Base-by-base conservation (phyloP, 2,113 vertebrate species). In the Polyodon spathula region DNA sequence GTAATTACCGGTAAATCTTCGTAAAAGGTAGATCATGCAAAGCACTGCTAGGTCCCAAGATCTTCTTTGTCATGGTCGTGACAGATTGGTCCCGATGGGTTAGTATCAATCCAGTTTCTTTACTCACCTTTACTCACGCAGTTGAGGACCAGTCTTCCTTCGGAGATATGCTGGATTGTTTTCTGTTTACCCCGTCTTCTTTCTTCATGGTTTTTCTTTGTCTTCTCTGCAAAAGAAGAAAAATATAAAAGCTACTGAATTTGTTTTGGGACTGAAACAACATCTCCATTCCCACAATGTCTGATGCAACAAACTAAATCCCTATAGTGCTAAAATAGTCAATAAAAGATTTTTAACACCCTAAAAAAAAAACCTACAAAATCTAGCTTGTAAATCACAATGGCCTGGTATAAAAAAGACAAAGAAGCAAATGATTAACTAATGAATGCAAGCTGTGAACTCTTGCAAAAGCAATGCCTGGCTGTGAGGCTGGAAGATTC, bases 121-220 rank as follows among this genome's bases (percentile, higher is more conserved):
- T 60, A 77, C 78, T 82, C 72, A 85, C 86, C 78, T 72, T 61
- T 66, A n/a, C n/a, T n/a, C n/a, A n/a, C n/a, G 68, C 73, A 71
- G 67, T 73, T 63, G 75, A 58, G 60, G 66, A 59, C 66, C 72
- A 77, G 76, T 63, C 74, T 56, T 58, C 67, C 58, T 39, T 67
- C 56, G 61, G 59, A 63, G 68, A 68, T 65, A 67, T 60, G 68
- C 82, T 83, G 82, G 71, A 77, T 81, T 73, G 67, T 71, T 56
- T 60, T 66, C 67, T 73, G 66, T 65, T 66, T 56, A 56, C 61
- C 51, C 65, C 57, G 27, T 61, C 71, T 67, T 44, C 37, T 38
- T n/a, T 63, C 54, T 64, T 68, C 60, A 57, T 59, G 15, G 65
- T 62, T 58, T 46, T 63, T 52, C 58, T 66, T 56, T 46, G 9